Base-by-base conservation (phyloP, 2,888 invertebrate genomes). In the Sarcophaga caerulescens region DNA sequence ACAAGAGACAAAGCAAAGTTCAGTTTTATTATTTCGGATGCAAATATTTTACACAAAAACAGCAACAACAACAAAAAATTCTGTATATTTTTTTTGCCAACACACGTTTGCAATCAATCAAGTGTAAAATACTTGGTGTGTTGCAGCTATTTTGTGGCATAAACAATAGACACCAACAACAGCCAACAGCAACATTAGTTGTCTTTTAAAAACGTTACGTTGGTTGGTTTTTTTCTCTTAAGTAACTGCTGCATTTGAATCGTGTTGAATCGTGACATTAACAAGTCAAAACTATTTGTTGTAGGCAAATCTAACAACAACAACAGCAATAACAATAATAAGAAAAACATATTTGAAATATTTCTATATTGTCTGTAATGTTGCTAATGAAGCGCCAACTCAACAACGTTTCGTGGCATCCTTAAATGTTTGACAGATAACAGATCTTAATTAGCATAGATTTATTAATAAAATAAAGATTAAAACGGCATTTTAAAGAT, bases 81-180 rank as follows among this genome's bases (percentile, higher is more conserved):
- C 6, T 76, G 63, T 81, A 45, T 66, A 60, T 65, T 52, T 85
- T 79, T 85, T 86, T 81, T 83, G 84, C 80, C 85, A 86, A 83
- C 83, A 86, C 85, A 86, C 85, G 85, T 86, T 86, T 81, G 66
- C 85, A 85, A 85, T 86, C 85, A 86, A 86, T 86, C 85, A 86
- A 86, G 84, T 84, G 85, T 86, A 84, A 86, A 84, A 86, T 74
- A 78, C 85, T 81, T 21, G 68, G 69, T 70, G 78, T 70, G 45
- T 35, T 35, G 35, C 35, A 35, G 60, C 62, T 78, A 23, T 63
- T 35, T 76, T 81, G 59, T 52, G 63, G 45, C 80, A 69, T 44
- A 69, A 79, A 83, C 80, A 85, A 83, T 73, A 80, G 76, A 69
- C 62, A 52, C 21, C 25, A 12, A 45, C 23, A 70, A n/a, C 25